phyloP scores from a whole-genome alignment of 1,140 invertebrate species.

The Protaetia brevitarsis region DNA sequence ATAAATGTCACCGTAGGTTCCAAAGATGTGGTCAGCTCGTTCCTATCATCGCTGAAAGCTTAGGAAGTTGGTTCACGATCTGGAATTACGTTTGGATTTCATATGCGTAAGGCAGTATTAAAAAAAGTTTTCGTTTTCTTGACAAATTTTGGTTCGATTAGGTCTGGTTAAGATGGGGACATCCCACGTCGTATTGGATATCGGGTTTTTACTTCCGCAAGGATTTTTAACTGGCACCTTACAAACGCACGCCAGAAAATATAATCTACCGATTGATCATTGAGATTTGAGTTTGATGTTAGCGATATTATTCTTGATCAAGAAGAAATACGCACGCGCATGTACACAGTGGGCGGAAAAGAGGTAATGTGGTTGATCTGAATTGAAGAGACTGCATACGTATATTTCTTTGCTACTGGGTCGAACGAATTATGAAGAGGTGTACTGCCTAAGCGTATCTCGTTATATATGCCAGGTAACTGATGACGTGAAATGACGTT shows the following conservation, averaged over 20 bases:
- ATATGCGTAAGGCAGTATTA: constrained; percentile 58
- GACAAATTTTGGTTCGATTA: constrained; percentile 42
- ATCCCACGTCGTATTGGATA: constrained; percentile 82
- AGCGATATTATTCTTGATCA: constrained; percentile 60
- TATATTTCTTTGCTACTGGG: too few relatives aligned
- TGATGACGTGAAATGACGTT: too few relatives aligned
- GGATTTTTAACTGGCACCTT: constrained; percentile 83
- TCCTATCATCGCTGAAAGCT: constrained; percentile 82
- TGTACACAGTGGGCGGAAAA: constrained; percentile 42
- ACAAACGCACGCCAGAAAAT: constrained; percentile 81
- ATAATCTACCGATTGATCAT: constrained; percentile 80
- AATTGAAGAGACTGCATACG: too few relatives aligned
- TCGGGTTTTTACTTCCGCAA: constrained; percentile 89
- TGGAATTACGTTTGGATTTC: constrained; percentile 74
- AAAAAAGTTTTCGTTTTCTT: neutral
- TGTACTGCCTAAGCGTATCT: too few relatives aligned
- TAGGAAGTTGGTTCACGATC: constrained; percentile 79
- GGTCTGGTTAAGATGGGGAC: constrained; percentile 68
- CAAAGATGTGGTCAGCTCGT: constrained; percentile 73
- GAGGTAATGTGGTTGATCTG: constrained; percentile 37
- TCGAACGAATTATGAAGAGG: too few relatives aligned
- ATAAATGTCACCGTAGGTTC: constrained; percentile 59
- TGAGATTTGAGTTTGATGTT: constrained; percentile 74
- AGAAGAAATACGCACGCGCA: constrained; percentile 61
- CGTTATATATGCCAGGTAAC: too few relatives aligned